These are phyloP conservation scores for Colaptes auratus DNA, from an alignment of 2,113 vertebrate genomes.

Conservation along the genomic window DNA sequence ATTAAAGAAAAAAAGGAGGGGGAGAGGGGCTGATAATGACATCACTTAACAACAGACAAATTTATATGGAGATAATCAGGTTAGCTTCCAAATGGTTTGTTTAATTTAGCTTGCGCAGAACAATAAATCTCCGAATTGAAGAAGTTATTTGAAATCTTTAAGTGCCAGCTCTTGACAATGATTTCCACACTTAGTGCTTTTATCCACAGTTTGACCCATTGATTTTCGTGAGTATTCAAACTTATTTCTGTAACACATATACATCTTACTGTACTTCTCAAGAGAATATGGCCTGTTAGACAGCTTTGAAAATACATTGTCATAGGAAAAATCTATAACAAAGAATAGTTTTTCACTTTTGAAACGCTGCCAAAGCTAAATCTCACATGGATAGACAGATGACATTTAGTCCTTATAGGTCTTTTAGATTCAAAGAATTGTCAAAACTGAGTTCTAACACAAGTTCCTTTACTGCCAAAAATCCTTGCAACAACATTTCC, in stretches of 20 bases:
- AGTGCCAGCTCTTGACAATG: not conserved
- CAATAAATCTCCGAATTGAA: constrained; percentile 27
- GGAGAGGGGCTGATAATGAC: not conserved
- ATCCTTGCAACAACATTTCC: constrained; percentile 29
- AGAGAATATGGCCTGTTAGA: constrained; percentile 15
- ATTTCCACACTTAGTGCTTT: not conserved
- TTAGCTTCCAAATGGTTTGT: not conserved
- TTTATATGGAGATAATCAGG: not conserved
- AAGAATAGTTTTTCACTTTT: constrained; percentile 29
- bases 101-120: constrained; percentile 17
- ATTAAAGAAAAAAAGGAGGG: not conserved
- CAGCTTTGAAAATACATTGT: constrained; percentile 46
- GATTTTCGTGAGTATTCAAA: not conserved
- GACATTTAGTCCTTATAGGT: constrained; percentile 56
- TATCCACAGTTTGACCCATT: constrained; percentile 6
- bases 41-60: not conserved
- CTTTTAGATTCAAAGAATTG: constrained; percentile 61
- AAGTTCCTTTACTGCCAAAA: constrained; percentile 40
- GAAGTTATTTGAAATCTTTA: constrained; percentile 5
- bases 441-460: constrained; percentile 56
- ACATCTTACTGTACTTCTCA: not conserved
- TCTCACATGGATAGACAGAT: constrained; percentile 56
- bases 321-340: constrained; percentile 25
- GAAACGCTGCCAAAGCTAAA: constrained; percentile 64
- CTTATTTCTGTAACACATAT: not conserved